Evolutionary conservation across 2,888 invertebrate species (phyloP), one percentile per base, ranked within the genome.

Genomic region (Pseudoips prasinana): DNA sequence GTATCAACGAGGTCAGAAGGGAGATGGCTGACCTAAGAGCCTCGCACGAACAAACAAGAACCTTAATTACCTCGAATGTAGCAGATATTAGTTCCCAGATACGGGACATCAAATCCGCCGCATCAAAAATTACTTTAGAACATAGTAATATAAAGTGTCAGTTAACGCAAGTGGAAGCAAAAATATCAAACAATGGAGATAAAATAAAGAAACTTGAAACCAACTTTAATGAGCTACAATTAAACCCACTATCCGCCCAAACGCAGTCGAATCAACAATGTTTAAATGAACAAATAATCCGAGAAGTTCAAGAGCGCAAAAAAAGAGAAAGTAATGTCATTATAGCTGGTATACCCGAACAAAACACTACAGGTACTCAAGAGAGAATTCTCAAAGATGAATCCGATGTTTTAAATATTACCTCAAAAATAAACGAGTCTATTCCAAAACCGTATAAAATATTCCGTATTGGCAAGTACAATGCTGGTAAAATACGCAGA

Each of bases 401-500:
- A 22, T 30, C 30, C 10, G 24, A 10, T 5, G 22, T 33, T n/a
- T 23, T 33, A 18, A n/a, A 19, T 22, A 11, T 33, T 27, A 33
- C 10, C 4, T n/a, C 33, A 18, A 18, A 3, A 7, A 19, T 33
- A 8, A 24, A 2, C 7, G 4, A n/a, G n/a, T 4, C 23, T 19
- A 8, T 18, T 6, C 4, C 22, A 6, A 30, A 36, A 11, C 36
- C 36, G 3, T 19, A 2, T 6, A 36, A 27, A 18, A 23, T 30
- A 1, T 30, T n/a, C 19, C 25, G 36, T 5, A 24, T 36, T 3
- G 36, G 36, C 7, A 30, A 36, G 10, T 36, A 36, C 20, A 29
- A 8, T 6, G 17, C 9, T 3, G 24, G 25, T 5, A 35, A 35
- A 35, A 29, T n/a, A 6, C 35, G 35, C 2, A 7, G 10, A 8